phyloP scores from a whole-genome alignment of 2,113 vertebrate species.

The Nettapus auritus region DNA sequence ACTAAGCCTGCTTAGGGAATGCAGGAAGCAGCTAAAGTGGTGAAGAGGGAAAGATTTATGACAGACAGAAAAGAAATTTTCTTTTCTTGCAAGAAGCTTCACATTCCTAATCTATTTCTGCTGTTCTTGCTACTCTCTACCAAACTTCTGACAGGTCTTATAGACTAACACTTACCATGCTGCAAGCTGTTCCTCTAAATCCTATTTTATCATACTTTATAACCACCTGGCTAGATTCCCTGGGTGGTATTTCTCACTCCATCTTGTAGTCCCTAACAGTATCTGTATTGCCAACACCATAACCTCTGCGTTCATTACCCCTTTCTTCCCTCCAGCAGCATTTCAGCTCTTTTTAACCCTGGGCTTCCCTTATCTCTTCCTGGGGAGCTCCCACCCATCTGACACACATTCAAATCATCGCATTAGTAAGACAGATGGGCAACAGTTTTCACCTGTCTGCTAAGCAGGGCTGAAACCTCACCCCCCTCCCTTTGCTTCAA shows the following conservation, averaged over 20 bases:
- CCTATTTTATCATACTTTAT: conserved; percentile 25
- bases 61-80: conserved; percentile 28
- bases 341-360: neutral
- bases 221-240: conserved; percentile 27
- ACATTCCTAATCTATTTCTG: conserved; percentile 44
- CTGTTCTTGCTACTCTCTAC: conserved; percentile 35
- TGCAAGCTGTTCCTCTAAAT: conserved; percentile 39
- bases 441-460: neutral
- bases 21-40: conserved; percentile 41
- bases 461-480: neutral
- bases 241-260: conserved; percentile 3
- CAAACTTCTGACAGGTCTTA: conserved; percentile 48
- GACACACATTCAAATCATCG: neutral
- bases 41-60: conserved; percentile 55
- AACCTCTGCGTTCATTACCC: neutral
- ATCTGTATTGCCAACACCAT: neutral
- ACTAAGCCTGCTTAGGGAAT: conserved; percentile 40
- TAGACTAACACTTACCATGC: conserved; percentile 50
- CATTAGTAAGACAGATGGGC: neutral
- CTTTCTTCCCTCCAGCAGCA: neutral
- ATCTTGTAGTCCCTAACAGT: neutral
- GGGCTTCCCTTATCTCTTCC: neutral
- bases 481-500: neutral
- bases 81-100: conserved; percentile 34
- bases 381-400: neutral